Percentiles rank a stretch among this genome's conserved stretches.
phyloP scores from a whole-genome alignment of 1,140 invertebrate species.

The Lasioglossum baleicum region DNA sequence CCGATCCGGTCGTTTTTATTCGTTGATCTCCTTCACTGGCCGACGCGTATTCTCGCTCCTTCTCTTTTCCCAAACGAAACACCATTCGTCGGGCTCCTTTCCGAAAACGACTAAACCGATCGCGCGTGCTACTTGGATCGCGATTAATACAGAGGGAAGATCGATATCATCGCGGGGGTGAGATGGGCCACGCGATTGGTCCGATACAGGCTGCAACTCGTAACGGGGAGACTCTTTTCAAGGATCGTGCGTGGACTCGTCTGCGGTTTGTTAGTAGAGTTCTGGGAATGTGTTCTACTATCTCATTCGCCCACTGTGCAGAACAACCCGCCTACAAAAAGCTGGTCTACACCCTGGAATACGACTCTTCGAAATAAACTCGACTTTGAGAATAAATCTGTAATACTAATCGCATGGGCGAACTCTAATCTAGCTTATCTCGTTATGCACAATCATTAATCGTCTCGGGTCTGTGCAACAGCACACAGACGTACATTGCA shows the following conservation, averaged over 20 bases:
- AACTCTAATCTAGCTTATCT: no score
- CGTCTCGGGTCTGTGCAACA: no score
- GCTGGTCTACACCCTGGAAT: no score
- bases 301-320: neutral
- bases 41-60: neutral
- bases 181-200: constrained; percentile 57
- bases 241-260: neutral
- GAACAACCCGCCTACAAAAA: no score
- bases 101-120: no score
- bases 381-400: no score
- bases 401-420: no score
- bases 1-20: constrained; percentile 13
- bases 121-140: neutral
- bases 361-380: no score
- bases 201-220: neutral
- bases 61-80: no score
- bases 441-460: no score
- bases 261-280: neutral
- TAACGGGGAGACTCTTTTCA: neutral
- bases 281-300: neutral
- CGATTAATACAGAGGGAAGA: neutral
- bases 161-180: constrained; percentile 56
- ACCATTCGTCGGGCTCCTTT: no score
- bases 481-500: no score
- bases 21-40: constrained; percentile 9